Conservation (phyloP, 2,797 vertebrate genomes). For the Pipistrellus kuhlii region DNA sequence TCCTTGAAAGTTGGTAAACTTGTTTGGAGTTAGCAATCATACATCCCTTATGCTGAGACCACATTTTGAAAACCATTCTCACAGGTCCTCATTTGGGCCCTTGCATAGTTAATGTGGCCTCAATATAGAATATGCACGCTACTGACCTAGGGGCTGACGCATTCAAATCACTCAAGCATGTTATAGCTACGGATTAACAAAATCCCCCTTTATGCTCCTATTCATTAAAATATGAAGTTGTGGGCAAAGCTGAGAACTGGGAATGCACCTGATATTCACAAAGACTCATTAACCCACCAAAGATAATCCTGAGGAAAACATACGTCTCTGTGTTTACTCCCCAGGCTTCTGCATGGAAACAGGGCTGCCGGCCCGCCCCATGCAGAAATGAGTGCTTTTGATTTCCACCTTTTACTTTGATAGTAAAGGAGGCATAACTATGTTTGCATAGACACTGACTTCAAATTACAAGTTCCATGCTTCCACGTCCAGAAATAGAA, state of each 20-base stretch:
- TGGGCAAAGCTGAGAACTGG: conserved; percentile 80
- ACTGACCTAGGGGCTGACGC: conserved; percentile 67
- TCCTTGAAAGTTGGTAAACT: neutral
- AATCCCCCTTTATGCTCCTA: conserved; percentile 76
- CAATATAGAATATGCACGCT: conserved; percentile 75
- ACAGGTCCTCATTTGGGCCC: conserved; percentile 76
- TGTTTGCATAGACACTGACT: neutral
- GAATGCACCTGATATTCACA: conserved; percentile 81
- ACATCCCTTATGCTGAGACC: conserved; percentile 17
- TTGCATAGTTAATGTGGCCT: conserved; percentile 80
- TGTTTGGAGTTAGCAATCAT: conserved; percentile 57
- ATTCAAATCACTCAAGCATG: conserved; percentile 74
- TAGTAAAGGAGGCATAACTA: neutral
- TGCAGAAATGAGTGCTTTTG: neutral
- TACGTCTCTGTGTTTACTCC: conserved; percentile 76
- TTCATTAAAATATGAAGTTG: conserved; percentile 78
- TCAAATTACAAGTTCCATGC: neutral
- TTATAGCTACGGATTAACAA: conserved; percentile 78
- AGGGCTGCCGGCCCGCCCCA: conserved; percentile 56
- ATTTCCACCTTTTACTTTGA: neutral
- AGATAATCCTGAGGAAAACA: conserved; percentile 77
- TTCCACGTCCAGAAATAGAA: neutral
- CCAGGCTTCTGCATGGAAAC: conserved; percentile 75
- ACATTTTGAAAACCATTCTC: conserved; percentile 65
- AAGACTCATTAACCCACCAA: conserved; percentile 81